phyloP scores from a whole-genome alignment of 2,113 vertebrate species.

The Gymnocephalus cernua region DNA sequence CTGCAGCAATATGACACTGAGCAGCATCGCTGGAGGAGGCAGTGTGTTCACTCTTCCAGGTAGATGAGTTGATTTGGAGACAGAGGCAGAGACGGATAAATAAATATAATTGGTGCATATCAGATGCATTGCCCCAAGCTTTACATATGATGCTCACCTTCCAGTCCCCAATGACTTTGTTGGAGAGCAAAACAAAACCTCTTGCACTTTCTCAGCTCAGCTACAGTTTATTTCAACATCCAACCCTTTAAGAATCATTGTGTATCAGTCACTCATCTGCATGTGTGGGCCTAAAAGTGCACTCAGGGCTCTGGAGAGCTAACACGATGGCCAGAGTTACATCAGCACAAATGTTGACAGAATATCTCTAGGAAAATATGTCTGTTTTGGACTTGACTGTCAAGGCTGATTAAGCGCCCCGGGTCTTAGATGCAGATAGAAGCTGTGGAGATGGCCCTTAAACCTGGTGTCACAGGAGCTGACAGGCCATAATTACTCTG shows the following conservation, averaged over 20 bases:
- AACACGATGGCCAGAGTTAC: slow-evolving; percentile 16
- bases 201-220: slow-evolving; percentile 3
- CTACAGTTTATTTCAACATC: neutral
- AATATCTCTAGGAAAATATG: slow-evolving; percentile 2
- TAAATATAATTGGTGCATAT: slow-evolving; percentile 72
- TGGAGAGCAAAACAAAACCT: neutral
- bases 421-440: slow-evolving; percentile 55
- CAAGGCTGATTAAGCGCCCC: slow-evolving; percentile 62
- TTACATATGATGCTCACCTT: slow-evolving; percentile 76
- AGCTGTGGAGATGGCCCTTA: slow-evolving; percentile 64
- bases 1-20: slow-evolving; percentile 39
- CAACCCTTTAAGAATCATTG: neutral
- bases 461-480: slow-evolving; percentile 72
- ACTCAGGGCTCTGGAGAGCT: neutral
- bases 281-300: slow-evolving; percentile 10
- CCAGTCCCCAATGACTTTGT: neutral
- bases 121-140: slow-evolving; percentile 69
- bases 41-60: slow-evolving; percentile 79
- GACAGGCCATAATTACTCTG: slow-evolving; percentile 76
- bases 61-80: slow-evolving; percentile 71
- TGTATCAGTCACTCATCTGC: slow-evolving; percentile 1
- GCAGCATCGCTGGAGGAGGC: slow-evolving; percentile 64
- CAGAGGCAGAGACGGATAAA: slow-evolving; percentile 49
- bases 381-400: slow-evolving; percentile 63
- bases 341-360: slow-evolving; percentile 31